Evolutionary conservation across 2,888 invertebrate genomes (phyloP).

Genomic region (Drosophila koepferae): DNA sequence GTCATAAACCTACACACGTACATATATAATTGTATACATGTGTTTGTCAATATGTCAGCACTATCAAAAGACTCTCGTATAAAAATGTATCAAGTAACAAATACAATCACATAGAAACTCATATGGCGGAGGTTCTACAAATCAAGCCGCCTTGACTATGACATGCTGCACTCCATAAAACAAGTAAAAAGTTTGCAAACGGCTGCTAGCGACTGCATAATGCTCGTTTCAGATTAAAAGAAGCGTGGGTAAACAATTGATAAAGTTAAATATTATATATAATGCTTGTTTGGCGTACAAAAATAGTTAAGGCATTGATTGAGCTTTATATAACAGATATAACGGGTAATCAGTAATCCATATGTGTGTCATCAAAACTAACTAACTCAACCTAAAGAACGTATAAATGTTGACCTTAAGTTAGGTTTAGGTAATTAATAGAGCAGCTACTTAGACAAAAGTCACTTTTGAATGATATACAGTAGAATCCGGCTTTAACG

Average conservation of each 20-base stretch:
- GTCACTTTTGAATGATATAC: too few species aligned
- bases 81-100: conserved; percentile 12
- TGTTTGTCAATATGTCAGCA: conserved; percentile 4
- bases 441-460: too few species aligned
- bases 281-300: too few species aligned
- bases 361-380: not conserved
- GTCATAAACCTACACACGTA: conserved; percentile 6
- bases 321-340: too few species aligned
- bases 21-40: not conserved
- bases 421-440: too few species aligned
- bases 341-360: not conserved
- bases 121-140: conserved; percentile 27
- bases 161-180: conserved; percentile 15
- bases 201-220: not conserved
- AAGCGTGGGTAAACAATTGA: not conserved
- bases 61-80: conserved; percentile 30
- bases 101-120: conserved; percentile 19
- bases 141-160: conserved; percentile 25
- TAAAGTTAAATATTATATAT: not conserved
- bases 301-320: too few species aligned
- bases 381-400: too few species aligned
- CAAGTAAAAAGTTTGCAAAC: conserved; percentile 9
- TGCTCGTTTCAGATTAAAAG: not conserved
- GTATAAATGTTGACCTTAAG: not conserved
- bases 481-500: too few species aligned